These are phyloP conservation scores for Myopa testacea DNA, from an alignment of 2,888 invertebrate species.

Conservation along the genomic window DNA sequence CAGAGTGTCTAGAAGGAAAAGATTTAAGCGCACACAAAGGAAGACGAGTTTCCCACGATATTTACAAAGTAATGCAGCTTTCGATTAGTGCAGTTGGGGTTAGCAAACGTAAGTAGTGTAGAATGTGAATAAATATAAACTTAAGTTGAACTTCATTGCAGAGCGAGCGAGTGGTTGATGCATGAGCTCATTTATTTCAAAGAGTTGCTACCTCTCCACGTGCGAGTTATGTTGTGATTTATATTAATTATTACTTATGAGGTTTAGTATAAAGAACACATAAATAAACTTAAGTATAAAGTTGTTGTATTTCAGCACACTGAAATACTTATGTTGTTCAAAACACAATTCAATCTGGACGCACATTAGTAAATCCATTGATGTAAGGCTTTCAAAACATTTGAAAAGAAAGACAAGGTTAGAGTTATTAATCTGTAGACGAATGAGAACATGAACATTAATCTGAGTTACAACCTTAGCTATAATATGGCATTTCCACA, in stretches of 20 bases:
- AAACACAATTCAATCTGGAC: not conserved
- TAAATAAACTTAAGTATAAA: constrained; percentile 12
- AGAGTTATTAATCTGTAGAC: constrained; percentile 8
- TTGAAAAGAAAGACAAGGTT: constrained; percentile 1
- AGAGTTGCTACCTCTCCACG: constrained; percentile 32
- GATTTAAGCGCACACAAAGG: no score
- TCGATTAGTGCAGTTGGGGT: constrained; percentile 31
- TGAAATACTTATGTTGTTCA: constrained; percentile 5
- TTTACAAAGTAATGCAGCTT: constrained; percentile 27
- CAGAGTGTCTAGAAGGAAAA: no score
- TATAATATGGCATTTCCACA: not conserved
- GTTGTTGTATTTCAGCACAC: constrained; percentile 14
- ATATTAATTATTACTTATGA: constrained; percentile 33
- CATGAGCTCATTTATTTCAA: constrained; percentile 1
- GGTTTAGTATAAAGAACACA: constrained; percentile 31
- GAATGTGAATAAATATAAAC: constrained; percentile 8
- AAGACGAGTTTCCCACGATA: not conserved
- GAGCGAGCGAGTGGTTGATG: not conserved
- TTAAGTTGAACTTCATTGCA: not conserved
- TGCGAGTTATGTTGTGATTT: constrained; percentile 39
- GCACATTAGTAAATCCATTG: constrained; percentile 4
- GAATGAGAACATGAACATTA: constrained; percentile 3
- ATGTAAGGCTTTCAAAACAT: constrained; percentile 11
- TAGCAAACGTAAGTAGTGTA: constrained; percentile 23
- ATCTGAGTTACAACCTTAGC: not conserved